Conservation (phyloP, 2,888 invertebrate genomes). For the Polyommatus iphigenia region DNA sequence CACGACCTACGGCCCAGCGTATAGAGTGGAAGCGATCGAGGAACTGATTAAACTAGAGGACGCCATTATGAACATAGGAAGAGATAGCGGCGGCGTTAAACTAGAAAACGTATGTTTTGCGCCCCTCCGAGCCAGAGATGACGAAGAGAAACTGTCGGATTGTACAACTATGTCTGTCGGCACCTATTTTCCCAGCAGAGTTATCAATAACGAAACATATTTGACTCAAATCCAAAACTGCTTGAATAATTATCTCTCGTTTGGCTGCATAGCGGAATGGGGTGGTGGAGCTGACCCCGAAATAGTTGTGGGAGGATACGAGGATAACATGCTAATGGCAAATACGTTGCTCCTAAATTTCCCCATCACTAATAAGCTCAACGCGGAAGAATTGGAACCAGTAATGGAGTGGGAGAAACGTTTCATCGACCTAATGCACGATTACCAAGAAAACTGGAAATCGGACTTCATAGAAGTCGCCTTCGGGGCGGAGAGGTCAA, state of each 20-base stretch:
- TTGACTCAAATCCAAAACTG: slow-evolving; percentile 62
- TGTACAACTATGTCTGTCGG: slow-evolving; percentile 92
- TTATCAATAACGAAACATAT: slow-evolving; percentile 75
- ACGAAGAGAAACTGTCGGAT: slow-evolving; percentile 73
- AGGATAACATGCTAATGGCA: slow-evolving; percentile 62
- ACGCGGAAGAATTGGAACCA: slow-evolving; percentile 79
- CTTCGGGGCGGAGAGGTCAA: slow-evolving; percentile 91
- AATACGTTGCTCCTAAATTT: slow-evolving; percentile 87
- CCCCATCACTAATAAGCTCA: slow-evolving; percentile 85
- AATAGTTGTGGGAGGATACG: slow-evolving; percentile 88
- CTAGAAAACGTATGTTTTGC: slow-evolving; percentile 87
- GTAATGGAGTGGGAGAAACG: slow-evolving; percentile 88
- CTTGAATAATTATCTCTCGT: slow-evolving; percentile 64
- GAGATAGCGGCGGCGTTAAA: slow-evolving; percentile 72
- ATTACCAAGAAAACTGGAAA: slow-evolving; percentile 72
- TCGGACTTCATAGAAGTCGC: slow-evolving; percentile 84
- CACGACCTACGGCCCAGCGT: slow-evolving; percentile 88
- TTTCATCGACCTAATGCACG: slow-evolving; percentile 84
- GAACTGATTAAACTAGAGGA: slow-evolving; percentile 86
- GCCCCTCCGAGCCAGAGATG: slow-evolving; percentile 86
- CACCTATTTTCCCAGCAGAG: slow-evolving; percentile 86
- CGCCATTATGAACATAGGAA: slow-evolving; percentile 81
- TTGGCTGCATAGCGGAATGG: slow-evolving; percentile 87
- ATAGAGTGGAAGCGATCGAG: slow-evolving; percentile 86
- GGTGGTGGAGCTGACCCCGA: slow-evolving; percentile 94